A percentile compares a stretch with the other conserved stretches of the same genome.
Conservation (phyloP, 2,113 vertebrate genomes). For the Garra rufa region DNA sequence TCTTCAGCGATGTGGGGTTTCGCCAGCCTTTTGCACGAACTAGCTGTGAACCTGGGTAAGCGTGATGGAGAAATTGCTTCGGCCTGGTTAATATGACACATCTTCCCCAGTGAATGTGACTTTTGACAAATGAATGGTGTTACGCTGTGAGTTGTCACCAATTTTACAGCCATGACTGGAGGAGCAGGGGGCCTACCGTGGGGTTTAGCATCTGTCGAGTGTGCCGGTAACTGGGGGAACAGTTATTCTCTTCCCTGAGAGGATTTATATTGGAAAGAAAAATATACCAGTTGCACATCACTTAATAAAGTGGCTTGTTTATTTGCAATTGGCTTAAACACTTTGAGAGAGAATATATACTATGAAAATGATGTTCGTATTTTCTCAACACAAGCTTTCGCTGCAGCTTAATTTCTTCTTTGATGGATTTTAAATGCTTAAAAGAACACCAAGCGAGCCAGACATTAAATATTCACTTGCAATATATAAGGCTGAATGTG, state of each 20-base stretch:
- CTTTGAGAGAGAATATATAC: not conserved
- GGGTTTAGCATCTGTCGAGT: slow-evolving; percentile 33
- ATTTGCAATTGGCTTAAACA: not conserved
- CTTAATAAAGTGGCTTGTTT: slow-evolving; percentile 20
- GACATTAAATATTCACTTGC: slow-evolving; percentile 10
- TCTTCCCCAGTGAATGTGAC: slow-evolving; percentile 66
- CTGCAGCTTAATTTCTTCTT: not conserved
- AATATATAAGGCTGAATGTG: not conserved
- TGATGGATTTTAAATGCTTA: slow-evolving; percentile 11
- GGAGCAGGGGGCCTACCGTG: not conserved
- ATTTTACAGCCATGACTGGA: slow-evolving; percentile 36
- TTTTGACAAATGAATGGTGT: slow-evolving; percentile 71
- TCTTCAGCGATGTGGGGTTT: slow-evolving; percentile 60
- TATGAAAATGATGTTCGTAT: not conserved
- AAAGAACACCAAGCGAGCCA: not conserved
- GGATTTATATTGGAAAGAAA: slow-evolving; percentile 5
- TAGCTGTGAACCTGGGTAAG: slow-evolving; percentile 58
- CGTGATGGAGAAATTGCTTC: slow-evolving; percentile 61
- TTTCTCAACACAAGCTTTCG: not conserved
- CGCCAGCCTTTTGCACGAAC: slow-evolving; percentile 57
- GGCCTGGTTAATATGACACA: slow-evolving; percentile 68
- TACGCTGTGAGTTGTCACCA: slow-evolving; percentile 64
- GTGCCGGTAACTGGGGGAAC: not conserved
- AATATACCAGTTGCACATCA: not conserved
- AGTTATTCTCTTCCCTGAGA: not conserved